Evolutionary conservation across 2,797 vertebrate genomes (phyloP).

Genomic region (Eurystomus glaucurus): DNA sequence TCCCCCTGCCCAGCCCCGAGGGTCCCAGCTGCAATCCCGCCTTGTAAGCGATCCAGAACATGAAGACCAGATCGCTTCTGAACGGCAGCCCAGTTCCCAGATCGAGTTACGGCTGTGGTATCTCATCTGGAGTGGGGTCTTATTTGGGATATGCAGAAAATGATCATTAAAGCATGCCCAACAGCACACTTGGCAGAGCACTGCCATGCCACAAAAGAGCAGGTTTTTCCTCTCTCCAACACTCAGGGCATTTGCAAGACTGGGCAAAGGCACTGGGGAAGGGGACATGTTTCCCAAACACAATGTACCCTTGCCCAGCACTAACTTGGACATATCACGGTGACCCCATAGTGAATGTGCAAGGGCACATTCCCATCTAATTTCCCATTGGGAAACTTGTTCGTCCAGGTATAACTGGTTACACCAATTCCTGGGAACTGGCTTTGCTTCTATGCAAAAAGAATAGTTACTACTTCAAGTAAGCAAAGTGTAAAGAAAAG

Average conservation of each 20-base stretch:
- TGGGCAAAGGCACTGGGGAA: neutral
- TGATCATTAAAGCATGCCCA: neutral
- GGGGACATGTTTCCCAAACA: neutral
- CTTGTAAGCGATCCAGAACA: neutral
- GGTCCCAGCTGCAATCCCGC: constrained; percentile 50
- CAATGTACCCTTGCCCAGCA: fast-evolving
- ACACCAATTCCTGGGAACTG: constrained; percentile 46
- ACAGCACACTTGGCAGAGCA: neutral
- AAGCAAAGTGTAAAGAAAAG: constrained; percentile 43
- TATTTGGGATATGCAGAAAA: constrained; percentile 40
- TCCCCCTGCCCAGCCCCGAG: neutral
- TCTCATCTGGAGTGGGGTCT: constrained; percentile 15
- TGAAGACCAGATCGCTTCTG: neutral
- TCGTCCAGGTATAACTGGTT: constrained; percentile 32
- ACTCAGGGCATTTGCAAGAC: neutral
- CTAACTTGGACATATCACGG: neutral
- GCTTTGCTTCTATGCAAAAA: constrained; percentile 64
- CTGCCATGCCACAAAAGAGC: neutral
- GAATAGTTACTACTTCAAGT: constrained; percentile 50
- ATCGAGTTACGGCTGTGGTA: neutral
- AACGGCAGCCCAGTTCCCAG: neutral
- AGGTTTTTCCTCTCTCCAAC: neutral
- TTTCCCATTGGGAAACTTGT: constrained; percentile 37
- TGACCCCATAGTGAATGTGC: neutral
- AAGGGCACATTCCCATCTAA: neutral